Evolutionary conservation across 2,113 vertebrate genomes (phyloP), one percentile per base, ranked within the genome.

Genomic region (Dendrocopos noguchii): DNA sequence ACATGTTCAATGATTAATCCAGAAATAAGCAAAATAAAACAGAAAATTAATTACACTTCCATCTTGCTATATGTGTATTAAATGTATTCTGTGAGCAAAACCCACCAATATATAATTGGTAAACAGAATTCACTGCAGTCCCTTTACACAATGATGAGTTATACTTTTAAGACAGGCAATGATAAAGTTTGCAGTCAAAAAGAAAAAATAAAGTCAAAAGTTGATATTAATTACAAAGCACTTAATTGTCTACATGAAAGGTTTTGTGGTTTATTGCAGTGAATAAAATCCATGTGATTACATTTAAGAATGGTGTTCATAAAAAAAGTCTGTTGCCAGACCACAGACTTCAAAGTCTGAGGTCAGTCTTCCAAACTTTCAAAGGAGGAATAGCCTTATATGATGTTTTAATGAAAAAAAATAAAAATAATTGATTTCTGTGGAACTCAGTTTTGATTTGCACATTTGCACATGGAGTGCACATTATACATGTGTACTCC

Each of bases 1-100:
- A 60, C 7, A 50, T 6, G 6, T 60, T 79, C 17, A 66, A 31
- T 4, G 7, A 46, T n/a, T 10, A 79, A 84, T 60, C 15, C 31
- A 79, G 71, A 92, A 87, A 93, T 47, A 80, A 89, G 53, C 42
- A 90, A 95, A 96, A 75, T 88, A 25, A 66, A 88, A 95, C 87
- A 84, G 70, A 52, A 75, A 87, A 93, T 33, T 61, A 57, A 82
- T 72, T 90, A 19, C 75, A 44, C 76, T 94, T 66, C 39, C 39
- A 64, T 33, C 36, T 80, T 66, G 50, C 42, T 91, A 44, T 39
- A 71, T 56, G 36, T 80, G 82, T 72, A 71, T 90, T 87, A 94
- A 95, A 82, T 97, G 27, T 53, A 87, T 91, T 96, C 87, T 94
- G 70, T 94, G 94, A 97, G 85, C 9, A 28, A 94, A 94, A 82